Percentiles rank a stretch among this genome's conserved stretches.
phyloP scores from a whole-genome alignment of 2,113 vertebrate genomes.

The Ceratotherium simum region DNA sequence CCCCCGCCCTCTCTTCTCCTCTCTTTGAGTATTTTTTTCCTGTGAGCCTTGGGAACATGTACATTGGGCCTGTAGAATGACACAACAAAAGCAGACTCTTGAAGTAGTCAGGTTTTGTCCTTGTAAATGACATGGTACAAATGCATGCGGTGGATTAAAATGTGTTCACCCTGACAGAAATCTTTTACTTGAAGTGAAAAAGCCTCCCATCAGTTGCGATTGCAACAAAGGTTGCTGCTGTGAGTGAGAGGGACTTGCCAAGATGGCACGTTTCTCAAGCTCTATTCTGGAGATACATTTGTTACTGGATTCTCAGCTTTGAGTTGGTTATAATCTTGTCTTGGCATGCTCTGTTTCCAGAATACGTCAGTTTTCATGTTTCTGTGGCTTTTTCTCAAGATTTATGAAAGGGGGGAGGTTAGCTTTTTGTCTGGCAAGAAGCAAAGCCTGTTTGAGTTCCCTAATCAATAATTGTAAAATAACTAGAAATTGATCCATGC shows the following conservation, averaged over 20 bases:
- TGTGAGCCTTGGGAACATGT: background rate
- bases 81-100: slow-evolving; percentile 52
- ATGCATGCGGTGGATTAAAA: slow-evolving; percentile 51
- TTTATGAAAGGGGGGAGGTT: background rate
- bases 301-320: slow-evolving; percentile 61
- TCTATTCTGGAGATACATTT: background rate
- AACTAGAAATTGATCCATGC: slow-evolving; percentile 48
- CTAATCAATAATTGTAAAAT: slow-evolving; percentile 64
- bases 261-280: background rate
- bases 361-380: slow-evolving; percentile 46
- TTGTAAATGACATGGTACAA: slow-evolving; percentile 59
- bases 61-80: background rate
- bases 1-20: background rate
- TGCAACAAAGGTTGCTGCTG: slow-evolving; percentile 29
- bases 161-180: slow-evolving; percentile 58
- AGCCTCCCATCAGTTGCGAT: background rate
- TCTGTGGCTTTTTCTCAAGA: slow-evolving; percentile 49
- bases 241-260: background rate
- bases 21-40: background rate
- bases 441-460: slow-evolving; percentile 33
- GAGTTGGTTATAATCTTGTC: slow-evolving; percentile 33
- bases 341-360: background rate
- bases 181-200: slow-evolving; percentile 62
- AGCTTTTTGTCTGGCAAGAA: slow-evolving; percentile 31
- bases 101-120: slow-evolving; percentile 56